phyloP scores from a whole-genome alignment of 2,888 invertebrate species.

The Ferdinandea cuprea region DNA sequence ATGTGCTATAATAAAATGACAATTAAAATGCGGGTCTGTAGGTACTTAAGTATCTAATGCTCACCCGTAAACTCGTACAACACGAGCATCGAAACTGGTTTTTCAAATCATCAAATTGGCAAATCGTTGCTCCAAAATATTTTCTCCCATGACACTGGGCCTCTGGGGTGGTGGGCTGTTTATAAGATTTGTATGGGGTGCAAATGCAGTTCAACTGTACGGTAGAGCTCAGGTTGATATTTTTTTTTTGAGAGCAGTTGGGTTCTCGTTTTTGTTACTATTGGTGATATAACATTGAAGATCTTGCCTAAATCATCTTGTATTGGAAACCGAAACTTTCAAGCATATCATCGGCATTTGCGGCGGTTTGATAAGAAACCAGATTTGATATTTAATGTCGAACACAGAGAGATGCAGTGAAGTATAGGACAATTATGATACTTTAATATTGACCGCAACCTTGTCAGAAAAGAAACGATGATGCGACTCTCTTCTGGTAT shows the following conservation, averaged over 20 bases:
- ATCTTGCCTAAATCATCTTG: no score
- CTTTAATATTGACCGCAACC: no score
- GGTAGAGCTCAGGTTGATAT: constrained; percentile 40
- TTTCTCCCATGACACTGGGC: constrained; percentile 61
- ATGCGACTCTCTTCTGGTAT: no score
- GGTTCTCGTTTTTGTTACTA: neutral
- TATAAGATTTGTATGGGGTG: constrained; percentile 30
- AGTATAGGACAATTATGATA: no score
- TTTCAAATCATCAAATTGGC: constrained; percentile 54
- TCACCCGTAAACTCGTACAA: constrained; percentile 42
- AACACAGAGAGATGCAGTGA: no score
- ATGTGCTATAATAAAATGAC: constrained; percentile 46
- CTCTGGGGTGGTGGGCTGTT: constrained; percentile 3
- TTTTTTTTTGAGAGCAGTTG: neutral
- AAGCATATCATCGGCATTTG: no score
- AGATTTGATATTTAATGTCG: no score
- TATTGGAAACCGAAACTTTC: no score
- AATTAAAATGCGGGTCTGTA: constrained; percentile 50
- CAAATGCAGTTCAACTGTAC: constrained; percentile 10
- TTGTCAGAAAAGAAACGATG: no score
- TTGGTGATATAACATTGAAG: no score
- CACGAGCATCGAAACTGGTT: constrained; percentile 62
- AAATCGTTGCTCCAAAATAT: constrained; percentile 56
- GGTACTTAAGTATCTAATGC: constrained; percentile 52
- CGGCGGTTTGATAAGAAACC: no score